These are phyloP conservation scores for Drosophila kanapiae DNA, from an alignment of 1,140 invertebrate genomes.

Conservation along the genomic window DNA sequence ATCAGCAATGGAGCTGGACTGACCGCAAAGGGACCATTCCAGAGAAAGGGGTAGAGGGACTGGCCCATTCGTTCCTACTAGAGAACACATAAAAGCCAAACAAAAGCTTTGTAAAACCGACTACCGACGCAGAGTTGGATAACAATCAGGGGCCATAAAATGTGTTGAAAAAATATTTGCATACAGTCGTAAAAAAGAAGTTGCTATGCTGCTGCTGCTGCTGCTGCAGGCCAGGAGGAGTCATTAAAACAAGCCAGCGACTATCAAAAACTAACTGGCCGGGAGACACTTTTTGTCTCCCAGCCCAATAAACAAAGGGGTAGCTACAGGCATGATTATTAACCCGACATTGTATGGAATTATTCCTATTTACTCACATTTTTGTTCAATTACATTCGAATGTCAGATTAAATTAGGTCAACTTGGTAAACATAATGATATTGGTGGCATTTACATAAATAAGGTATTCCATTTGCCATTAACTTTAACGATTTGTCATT, in stretches of 20 bases:
- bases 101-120: constrained; percentile 52
- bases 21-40: constrained; percentile 4
- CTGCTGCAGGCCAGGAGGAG: constrained; percentile 43
- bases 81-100: constrained; percentile 35
- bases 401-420: neutral
- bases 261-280: constrained; percentile 73
- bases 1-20: constrained; percentile 44
- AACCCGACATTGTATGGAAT: neutral
- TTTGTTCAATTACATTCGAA: no score
- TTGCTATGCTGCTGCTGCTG: constrained; percentile 22
- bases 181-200: constrained; percentile 43
- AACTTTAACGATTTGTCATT: constrained; percentile 16
- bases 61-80: neutral
- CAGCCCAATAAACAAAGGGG: constrained; percentile 23
- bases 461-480: constrained; percentile 6
- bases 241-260: constrained; percentile 71
- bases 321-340: constrained; percentile 4
- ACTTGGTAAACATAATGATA: neutral
- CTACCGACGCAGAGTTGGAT: constrained; percentile 45
- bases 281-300: constrained; percentile 48
- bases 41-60: neutral
- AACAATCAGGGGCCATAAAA: constrained; percentile 70
- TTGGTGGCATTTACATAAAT: no score
- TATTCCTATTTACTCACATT: neutral
- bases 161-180: constrained; percentile 68